Conservation (phyloP, 2,797 vertebrate species). For the Macrochelys suwanniensis region DNA sequence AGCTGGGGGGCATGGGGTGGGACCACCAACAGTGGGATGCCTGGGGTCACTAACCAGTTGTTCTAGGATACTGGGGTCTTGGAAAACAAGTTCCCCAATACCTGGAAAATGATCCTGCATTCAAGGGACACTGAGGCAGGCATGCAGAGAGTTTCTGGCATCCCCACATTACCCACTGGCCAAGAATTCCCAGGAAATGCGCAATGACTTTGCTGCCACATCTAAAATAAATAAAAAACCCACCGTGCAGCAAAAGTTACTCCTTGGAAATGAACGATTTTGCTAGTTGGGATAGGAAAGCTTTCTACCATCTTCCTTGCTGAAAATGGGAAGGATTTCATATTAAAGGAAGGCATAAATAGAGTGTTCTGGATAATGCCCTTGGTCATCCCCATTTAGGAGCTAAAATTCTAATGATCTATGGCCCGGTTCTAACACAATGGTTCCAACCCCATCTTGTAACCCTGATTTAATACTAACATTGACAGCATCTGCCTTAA, state of each 20-base stretch:
- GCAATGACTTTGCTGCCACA: neutral
- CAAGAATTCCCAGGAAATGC: neutral
- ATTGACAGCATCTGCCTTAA: neutral
- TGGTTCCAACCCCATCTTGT: neutral
- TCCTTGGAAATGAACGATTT: neutral
- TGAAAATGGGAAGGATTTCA: rapidly evolving
- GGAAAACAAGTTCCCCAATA: neutral
- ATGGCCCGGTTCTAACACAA: neutral
- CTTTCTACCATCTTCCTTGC: rapidly evolving
- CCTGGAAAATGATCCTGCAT: neutral
- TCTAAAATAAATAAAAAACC: neutral
- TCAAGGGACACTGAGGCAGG: neutral
- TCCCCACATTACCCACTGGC: neutral
- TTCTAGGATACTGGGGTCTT: neutral
- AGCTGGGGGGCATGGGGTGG: neutral
- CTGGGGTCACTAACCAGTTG: neutral
- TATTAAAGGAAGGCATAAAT: neutral
- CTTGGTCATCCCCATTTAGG: neutral
- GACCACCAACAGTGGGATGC: rapidly evolving
- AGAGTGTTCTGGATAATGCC: neutral
- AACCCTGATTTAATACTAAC: neutral
- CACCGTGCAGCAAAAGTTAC: neutral
- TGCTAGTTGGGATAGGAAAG: neutral
- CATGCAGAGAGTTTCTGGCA: neutral
- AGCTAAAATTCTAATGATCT: neutral